Conservation (phyloP, 2,797 vertebrate genomes). For the Pristis pectinata region DNA sequence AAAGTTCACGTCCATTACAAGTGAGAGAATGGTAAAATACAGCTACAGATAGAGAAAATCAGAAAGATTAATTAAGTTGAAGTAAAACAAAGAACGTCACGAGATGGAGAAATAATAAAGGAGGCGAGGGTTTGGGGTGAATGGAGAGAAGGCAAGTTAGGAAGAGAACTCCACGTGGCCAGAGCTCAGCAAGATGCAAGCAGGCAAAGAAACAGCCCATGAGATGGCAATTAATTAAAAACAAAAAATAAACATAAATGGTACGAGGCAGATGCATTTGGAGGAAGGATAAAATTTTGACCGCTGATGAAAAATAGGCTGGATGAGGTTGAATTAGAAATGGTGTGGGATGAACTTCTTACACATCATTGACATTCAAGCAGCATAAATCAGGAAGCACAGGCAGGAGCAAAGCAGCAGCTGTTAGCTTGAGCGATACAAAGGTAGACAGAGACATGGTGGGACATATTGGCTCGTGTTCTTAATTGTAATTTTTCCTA, state of each 20-base stretch:
- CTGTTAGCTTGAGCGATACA: neutral
- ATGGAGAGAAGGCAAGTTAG: neutral
- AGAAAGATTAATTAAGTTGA: neutral
- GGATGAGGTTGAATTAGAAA: neutral
- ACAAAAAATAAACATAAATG: neutral
- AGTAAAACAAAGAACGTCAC: neutral
- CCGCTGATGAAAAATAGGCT: neutral
- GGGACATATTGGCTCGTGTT: neutral
- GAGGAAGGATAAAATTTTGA: neutral
- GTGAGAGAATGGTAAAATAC: too few species aligned
- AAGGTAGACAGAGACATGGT: neutral
- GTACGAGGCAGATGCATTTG: neutral
- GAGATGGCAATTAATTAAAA: neutral
- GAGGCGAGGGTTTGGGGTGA: too few species aligned
- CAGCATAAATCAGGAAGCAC: neutral
- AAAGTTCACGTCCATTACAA: neutral
- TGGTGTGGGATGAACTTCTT: neutral
- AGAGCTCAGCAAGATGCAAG: neutral
- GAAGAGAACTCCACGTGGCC: neutral
- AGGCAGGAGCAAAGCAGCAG: neutral
- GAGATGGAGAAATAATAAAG: neutral
- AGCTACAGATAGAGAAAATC: neutral
- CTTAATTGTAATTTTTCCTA: neutral
- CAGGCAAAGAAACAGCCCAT: neutral
- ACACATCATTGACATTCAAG: neutral